Evolutionary conservation across 2,797 vertebrate species (phyloP).

Genomic region (Danio jaintianensis): DNA sequence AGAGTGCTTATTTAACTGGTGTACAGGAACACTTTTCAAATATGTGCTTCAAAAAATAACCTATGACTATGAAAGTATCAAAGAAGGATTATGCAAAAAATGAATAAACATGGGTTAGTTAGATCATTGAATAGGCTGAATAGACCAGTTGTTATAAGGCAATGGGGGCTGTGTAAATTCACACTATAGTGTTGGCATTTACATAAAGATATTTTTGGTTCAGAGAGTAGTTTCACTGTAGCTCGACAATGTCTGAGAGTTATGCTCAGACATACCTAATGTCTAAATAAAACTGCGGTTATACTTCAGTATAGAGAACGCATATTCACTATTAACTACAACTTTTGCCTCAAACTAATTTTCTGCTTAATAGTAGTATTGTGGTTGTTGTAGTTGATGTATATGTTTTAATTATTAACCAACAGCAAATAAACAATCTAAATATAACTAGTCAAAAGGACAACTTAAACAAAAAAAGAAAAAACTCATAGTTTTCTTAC

Average conservation of each 20-base stretch:
- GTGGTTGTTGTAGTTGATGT: too few species aligned
- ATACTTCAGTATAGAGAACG: too few species aligned
- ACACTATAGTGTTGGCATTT: conserved; percentile 1
- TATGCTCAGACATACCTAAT: background rate
- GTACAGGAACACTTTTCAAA: background rate
- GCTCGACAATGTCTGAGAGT: background rate
- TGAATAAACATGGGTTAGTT: background rate
- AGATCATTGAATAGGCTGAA: background rate
- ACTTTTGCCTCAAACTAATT: too few species aligned
- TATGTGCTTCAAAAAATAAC: background rate
- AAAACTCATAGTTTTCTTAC: too few species aligned
- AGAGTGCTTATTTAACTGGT: conserved; percentile 3
- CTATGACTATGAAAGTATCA: background rate
- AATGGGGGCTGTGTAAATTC: background rate
- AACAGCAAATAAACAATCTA: too few species aligned
- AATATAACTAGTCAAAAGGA: too few species aligned
- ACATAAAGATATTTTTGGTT: background rate
- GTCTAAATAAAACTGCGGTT: background rate
- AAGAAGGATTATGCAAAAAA: background rate
- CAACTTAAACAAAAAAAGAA: too few species aligned
- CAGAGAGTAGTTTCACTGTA: background rate
- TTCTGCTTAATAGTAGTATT: too few species aligned
- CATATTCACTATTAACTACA: too few species aligned
- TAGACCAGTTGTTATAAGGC: background rate
- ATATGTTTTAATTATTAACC: too few species aligned